A percentile compares a stretch with the other conserved stretches of the same genome.
Conservation (phyloP, 2,888 invertebrate genomes). For the Marronus borbonicus region DNA sequence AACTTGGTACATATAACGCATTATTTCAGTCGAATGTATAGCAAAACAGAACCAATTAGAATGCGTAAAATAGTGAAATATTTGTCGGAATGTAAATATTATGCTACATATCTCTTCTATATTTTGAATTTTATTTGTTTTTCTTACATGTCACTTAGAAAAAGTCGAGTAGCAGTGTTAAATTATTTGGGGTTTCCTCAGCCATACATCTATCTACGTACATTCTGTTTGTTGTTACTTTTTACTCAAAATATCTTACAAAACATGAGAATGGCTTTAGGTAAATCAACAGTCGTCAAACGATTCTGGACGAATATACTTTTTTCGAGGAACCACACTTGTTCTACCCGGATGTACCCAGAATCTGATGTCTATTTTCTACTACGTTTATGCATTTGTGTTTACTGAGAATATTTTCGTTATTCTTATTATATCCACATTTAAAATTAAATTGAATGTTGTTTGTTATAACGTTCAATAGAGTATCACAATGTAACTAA, state of each 20-base stretch:
- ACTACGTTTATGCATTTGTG: constrained; percentile 14
- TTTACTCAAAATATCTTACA: constrained; percentile 16
- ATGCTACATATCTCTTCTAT: constrained; percentile 39
- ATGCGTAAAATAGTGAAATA: constrained; percentile 27
- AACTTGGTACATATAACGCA: too few relatives aligned
- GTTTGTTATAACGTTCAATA: too few relatives aligned
- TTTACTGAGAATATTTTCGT: constrained; percentile 28
- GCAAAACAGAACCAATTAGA: constrained; percentile 27
- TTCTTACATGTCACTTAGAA: constrained; percentile 24
- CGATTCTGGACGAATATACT: constrained; percentile 27
- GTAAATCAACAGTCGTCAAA: constrained; percentile 16
- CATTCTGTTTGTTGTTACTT: neutral
- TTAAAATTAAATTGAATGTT: too few relatives aligned
- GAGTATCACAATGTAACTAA: too few relatives aligned
- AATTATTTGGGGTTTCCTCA: constrained; percentile 36
- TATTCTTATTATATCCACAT: too few relatives aligned
- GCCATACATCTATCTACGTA: constrained; percentile 3
- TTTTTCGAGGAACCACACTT: constrained; percentile 30
- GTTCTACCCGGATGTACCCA: constrained; percentile 24
- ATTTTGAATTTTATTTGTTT: constrained; percentile 32
- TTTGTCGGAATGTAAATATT: constrained; percentile 41
- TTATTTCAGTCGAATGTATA: neutral
- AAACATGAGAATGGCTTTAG: constrained; percentile 1
- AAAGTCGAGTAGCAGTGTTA: constrained; percentile 28
- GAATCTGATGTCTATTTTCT: constrained; percentile 32